A percentile compares a stretch with the other conserved stretches of the same genome.
Conservation (phyloP, 2,797 vertebrate species). For the Falco naumanni region DNA sequence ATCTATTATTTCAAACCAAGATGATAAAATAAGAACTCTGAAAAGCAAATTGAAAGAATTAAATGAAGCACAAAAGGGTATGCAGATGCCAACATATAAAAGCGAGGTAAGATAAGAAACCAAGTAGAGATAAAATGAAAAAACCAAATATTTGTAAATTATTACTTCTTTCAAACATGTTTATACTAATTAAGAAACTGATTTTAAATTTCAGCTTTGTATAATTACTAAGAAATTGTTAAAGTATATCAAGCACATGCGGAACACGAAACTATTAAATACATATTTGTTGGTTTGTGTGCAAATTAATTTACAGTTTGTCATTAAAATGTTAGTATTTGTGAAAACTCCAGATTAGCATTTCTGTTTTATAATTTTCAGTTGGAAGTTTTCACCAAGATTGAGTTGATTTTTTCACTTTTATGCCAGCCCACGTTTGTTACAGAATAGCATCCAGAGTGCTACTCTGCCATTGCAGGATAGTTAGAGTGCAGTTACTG, state of each 20-base stretch:
- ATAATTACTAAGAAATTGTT: not conserved
- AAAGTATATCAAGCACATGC: not conserved
- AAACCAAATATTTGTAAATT: not conserved
- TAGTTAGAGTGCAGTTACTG: not conserved
- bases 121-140: not conserved
- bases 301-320: not conserved
- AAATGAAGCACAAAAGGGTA: conserved; percentile 53
- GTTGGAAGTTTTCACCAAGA: not conserved
- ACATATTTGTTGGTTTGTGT: not conserved
- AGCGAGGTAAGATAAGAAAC: conserved; percentile 65
- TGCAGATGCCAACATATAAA: conserved; percentile 12
- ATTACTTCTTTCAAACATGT: not conserved
- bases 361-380: conserved; percentile 38
- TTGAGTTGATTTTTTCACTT: not conserved
- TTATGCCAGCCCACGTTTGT: not conserved
- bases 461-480: not conserved
- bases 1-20: conserved; percentile 68
- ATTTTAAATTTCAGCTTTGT: not conserved
- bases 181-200: not conserved
- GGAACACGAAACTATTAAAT: not conserved
- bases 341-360: not conserved
- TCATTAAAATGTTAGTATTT: not conserved
- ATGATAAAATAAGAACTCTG: conserved; percentile 70
- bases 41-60: conserved; percentile 69
- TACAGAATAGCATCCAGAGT: not conserved